Evolutionary conservation across 2,113 vertebrate genomes (phyloP).

Genomic region (Petrocephalus microphthalmus): DNA sequence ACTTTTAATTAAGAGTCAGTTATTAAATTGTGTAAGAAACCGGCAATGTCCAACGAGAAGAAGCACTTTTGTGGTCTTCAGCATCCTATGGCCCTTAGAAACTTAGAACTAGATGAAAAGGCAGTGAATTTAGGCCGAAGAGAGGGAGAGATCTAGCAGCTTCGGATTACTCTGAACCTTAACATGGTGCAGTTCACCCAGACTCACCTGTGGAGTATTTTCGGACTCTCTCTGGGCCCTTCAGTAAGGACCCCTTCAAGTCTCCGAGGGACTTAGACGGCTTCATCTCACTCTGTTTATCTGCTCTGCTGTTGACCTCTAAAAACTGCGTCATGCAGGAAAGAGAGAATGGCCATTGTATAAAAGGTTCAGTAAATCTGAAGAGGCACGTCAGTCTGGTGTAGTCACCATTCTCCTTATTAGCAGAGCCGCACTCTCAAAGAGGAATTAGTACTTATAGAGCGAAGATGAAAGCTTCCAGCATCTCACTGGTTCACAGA

Average conservation of each 20-base stretch:
- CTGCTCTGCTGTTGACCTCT: slow-evolving; percentile 73
- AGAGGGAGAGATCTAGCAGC: background rate
- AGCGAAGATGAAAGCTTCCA: background rate
- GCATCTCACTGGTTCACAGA: background rate
- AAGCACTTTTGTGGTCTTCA: background rate
- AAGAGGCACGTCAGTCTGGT: background rate
- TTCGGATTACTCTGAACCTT: background rate
- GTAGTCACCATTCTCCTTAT: background rate
- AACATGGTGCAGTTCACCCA: background rate
- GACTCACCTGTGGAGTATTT: slow-evolving; percentile 79
- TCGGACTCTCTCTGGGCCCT: slow-evolving; percentile 73
- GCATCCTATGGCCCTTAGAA: background rate
- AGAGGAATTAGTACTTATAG: background rate
- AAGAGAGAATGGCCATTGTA: background rate
- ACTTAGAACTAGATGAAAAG: background rate
- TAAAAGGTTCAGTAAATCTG: background rate
- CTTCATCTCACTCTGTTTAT: slow-evolving; percentile 81
- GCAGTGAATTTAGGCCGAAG: background rate
- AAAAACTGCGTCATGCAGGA: slow-evolving; percentile 55
- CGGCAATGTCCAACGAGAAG: background rate
- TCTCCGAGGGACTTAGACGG: slow-evolving; percentile 82
- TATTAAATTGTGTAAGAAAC: background rate
- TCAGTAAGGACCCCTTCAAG: slow-evolving; percentile 78
- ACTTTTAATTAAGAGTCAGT: background rate
- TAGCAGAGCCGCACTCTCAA: background rate